phyloP scores from a whole-genome alignment of 2,797 vertebrate genomes.

The Aphelocoma californica region DNA sequence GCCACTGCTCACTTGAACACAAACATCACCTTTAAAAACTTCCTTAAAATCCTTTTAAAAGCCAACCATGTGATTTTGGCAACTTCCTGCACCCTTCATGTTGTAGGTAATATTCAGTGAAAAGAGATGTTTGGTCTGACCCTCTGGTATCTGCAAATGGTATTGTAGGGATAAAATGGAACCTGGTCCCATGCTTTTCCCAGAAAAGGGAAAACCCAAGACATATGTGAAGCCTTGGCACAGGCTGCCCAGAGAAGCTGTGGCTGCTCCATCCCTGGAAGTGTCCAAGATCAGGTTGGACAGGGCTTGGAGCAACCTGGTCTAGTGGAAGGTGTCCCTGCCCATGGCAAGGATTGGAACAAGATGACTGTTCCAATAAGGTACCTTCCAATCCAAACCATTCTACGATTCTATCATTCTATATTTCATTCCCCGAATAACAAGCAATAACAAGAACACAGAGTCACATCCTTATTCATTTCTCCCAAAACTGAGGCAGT shows the following conservation, averaged over 20 bases:
- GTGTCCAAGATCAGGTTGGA: neutral
- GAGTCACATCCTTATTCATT: neutral
- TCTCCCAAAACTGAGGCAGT: neutral
- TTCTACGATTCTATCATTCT: neutral
- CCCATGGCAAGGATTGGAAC: neutral
- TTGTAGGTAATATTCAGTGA: neutral
- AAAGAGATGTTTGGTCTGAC: neutral
- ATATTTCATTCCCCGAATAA: neutral
- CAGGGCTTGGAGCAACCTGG: neutral
- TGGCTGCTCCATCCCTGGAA: neutral
- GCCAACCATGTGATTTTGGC: neutral
- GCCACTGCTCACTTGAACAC: neutral
- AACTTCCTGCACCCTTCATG: neutral
- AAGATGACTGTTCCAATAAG: neutral
- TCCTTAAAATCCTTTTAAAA: neutral
- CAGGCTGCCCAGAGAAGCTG: neutral
- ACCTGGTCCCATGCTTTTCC: neutral
- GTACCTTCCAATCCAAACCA: neutral
- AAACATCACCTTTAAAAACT: neutral
- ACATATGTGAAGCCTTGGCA: neutral
- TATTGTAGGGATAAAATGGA: neutral
- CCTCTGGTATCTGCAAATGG: neutral
- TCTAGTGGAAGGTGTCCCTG: neutral
- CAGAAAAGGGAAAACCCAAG: neutral
- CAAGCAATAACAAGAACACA: neutral